Conservation (phyloP, 1,140 invertebrate species). For the Vanessa tameamea region DNA sequence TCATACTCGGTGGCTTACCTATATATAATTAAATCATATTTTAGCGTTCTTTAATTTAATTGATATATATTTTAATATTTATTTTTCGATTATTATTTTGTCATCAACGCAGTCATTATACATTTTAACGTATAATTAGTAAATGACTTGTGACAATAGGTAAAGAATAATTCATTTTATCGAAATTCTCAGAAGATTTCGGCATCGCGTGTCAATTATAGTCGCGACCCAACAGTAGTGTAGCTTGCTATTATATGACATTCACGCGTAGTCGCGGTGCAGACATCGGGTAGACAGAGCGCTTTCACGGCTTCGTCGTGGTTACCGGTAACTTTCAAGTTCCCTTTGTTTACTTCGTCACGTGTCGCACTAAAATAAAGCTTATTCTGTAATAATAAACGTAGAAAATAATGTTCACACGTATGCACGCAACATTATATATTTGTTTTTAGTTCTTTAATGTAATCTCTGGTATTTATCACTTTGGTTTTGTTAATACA, state of each 20-base stretch:
- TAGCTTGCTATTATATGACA: conserved; percentile 31
- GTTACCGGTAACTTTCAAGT: conserved; percentile 33
- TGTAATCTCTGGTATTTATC: too few species aligned
- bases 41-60: too few species aligned
- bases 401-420: not conserved
- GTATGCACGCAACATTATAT: not conserved
- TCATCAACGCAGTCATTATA: too few species aligned
- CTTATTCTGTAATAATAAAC: not conserved
- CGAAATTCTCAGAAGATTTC: not conserved
- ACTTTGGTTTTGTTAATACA: too few species aligned
- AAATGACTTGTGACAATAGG: too few species aligned
- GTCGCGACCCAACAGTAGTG: conserved; percentile 36
- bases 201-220: conserved; percentile 27
- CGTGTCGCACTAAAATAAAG: conserved; percentile 10
- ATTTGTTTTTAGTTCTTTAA: too few species aligned
- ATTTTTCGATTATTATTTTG: too few species aligned
- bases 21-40: too few species aligned
- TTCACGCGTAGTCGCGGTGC: conserved; percentile 40
- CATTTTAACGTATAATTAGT: too few species aligned
- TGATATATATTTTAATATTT: too few species aligned
- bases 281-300: conserved; percentile 33
- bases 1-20: too few species aligned
- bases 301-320: conserved; percentile 27
- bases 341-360: conserved; percentile 35
- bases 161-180: too few species aligned